Evolutionary conservation across 2,797 vertebrate species (phyloP).

Genomic region (Diplodus puntazzo): DNA sequence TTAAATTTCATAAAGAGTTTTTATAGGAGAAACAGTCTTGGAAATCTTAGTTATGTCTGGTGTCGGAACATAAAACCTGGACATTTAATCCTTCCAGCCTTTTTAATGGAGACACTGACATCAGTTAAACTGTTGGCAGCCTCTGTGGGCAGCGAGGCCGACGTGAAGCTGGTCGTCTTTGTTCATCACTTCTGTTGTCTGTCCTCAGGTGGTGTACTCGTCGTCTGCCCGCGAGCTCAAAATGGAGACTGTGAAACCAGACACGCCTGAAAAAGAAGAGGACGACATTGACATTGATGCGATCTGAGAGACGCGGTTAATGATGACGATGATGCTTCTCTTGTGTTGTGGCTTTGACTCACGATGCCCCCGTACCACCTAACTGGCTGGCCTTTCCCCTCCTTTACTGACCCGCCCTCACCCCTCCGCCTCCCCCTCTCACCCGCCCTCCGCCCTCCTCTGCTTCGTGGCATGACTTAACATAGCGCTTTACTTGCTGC

Average conservation of each 20-base stretch:
- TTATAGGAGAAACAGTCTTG: too few relatives aligned
- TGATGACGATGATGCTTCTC: constrained; percentile 56
- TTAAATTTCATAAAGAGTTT: too few relatives aligned
- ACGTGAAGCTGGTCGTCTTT: neutral
- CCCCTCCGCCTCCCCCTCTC: neutral
- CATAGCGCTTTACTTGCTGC: constrained; percentile 80
- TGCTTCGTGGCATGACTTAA: constrained; percentile 83
- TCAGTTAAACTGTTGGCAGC: neutral
- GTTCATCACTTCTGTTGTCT: neutral
- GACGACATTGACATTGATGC: constrained; percentile 98
- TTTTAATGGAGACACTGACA: neutral
- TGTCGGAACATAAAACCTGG: neutral
- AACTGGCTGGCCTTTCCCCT: constrained; percentile 59
- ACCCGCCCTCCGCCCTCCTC: neutral
- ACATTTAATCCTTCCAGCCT: neutral
- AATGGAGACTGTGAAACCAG: constrained; percentile 95
- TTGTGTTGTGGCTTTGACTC: constrained; percentile 79
- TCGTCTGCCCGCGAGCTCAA: constrained; percentile 93
- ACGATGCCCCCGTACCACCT: constrained; percentile 52
- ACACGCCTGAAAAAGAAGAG: constrained; percentile 89
- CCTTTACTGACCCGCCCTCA: constrained; percentile 12
- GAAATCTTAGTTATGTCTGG: too few relatives aligned
- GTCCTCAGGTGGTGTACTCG: constrained; percentile 94
- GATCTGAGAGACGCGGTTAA: constrained; percentile 88
- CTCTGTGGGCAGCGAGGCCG: neutral